phyloP scores from a whole-genome alignment of 2,797 vertebrate genomes.

The Karalla daura region DNA sequence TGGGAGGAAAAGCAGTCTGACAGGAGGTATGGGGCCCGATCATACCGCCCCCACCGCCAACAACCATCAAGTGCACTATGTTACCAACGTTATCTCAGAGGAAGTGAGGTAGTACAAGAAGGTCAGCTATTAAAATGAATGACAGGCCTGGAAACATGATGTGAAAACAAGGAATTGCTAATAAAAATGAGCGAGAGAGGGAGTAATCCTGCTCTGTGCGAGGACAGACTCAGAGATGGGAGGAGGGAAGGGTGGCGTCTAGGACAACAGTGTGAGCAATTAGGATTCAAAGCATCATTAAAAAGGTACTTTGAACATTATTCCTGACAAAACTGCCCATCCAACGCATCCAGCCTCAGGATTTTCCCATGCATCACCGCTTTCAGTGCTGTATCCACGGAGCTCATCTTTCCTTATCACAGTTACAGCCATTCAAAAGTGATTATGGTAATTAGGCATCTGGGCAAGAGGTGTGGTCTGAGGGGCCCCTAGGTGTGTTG shows the following conservation, averaged over 20 bases:
- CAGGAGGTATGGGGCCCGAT: no score
- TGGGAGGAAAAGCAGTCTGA: no score
- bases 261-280: slow-evolving; percentile 24
- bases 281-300: slow-evolving; percentile 16
- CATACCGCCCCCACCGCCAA: no score
- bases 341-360: not conserved
- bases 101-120: not conserved
- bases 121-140: not conserved
- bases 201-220: not conserved
- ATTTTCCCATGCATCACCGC: slow-evolving; percentile 30
- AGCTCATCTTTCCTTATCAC: slow-evolving; percentile 45
- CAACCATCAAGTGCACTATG: not conserved
- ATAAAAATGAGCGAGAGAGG: not conserved
- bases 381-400: slow-evolving; percentile 25
- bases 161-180: not conserved
- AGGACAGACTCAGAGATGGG: not conserved
- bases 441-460: slow-evolving; percentile 73
- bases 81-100: not conserved
- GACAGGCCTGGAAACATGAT: not conserved
- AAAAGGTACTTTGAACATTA: slow-evolving; percentile 35
- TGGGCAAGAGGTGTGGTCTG: slow-evolving; percentile 59
- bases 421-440: slow-evolving; percentile 60
- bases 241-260: slow-evolving; percentile 7
- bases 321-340: slow-evolving; percentile 27
- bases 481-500: slow-evolving; percentile 63